These are phyloP conservation scores for Clamator glandarius DNA, from an alignment of 2,797 vertebrate genomes.

Conservation along the genomic window DNA sequence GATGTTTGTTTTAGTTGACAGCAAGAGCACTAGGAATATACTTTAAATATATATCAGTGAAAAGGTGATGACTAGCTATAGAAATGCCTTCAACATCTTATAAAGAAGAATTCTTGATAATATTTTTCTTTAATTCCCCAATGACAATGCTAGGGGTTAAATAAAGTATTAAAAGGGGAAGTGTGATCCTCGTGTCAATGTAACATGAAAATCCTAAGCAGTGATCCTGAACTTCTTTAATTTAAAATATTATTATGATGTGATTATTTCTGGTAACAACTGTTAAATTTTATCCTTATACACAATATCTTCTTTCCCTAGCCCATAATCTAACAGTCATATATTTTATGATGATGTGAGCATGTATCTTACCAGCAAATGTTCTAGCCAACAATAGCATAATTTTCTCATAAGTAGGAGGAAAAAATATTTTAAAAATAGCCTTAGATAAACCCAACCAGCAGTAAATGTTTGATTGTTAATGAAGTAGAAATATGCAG, in stretches of 20 bases:
- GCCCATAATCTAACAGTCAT: slow-evolving; percentile 13
- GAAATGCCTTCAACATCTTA: background rate
- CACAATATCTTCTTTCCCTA: background rate
- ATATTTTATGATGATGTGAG: slow-evolving; percentile 25
- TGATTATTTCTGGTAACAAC: slow-evolving; percentile 7
- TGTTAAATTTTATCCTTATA: slow-evolving; percentile 32
- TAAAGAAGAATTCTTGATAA: background rate
- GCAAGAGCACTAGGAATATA: background rate
- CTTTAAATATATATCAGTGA: background rate
- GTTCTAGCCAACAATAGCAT: slow-evolving; percentile 35
- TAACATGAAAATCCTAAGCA: background rate
- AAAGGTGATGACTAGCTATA: background rate
- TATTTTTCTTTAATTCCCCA: background rate
- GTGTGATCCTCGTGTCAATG: background rate
- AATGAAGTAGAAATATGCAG: slow-evolving; percentile 13
- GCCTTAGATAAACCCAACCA: slow-evolving; percentile 12
- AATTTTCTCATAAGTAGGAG: slow-evolving; percentile 1
- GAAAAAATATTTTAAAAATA: slow-evolving; percentile 33
- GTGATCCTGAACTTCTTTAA: background rate
- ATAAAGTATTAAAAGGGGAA: background rate
- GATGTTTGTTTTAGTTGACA: background rate
- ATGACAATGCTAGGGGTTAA: background rate
- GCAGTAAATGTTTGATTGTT: background rate
- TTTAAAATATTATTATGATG: background rate
- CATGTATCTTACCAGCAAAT: slow-evolving; percentile 5